Percentiles rank a stretch among this genome's conserved stretches.
Evolutionary conservation across 2,888 invertebrate genomes (phyloP).

Genomic region (Nephrotoma appendiculata): DNA sequence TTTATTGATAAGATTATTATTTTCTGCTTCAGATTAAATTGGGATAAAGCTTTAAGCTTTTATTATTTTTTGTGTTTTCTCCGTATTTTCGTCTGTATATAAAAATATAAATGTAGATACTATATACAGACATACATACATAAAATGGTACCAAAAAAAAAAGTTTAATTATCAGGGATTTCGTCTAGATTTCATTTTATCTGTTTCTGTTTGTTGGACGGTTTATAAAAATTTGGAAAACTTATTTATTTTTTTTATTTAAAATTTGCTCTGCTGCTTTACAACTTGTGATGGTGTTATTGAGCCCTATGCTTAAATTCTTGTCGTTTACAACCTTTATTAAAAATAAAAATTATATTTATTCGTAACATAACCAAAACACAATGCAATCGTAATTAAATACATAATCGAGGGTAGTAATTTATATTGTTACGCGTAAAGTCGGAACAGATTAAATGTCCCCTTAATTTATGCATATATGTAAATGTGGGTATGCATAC

Average conservation of each 20-base stretch:
- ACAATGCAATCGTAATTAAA: no score
- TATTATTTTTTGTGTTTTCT: not conserved
- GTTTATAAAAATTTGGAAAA: not conserved
- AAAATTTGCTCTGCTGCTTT: not conserved
- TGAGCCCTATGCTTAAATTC: not conserved
- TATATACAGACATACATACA: not conserved
- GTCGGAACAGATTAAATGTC: no score
- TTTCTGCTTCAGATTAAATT: not conserved
- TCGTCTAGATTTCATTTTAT: not conserved
- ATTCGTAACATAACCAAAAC: no score
- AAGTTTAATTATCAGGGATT: not conserved
- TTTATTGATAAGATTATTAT: not conserved
- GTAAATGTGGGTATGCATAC: no score
- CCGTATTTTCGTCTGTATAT: not conserved
- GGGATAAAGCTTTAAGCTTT: not conserved
- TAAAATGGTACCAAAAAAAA: not conserved
- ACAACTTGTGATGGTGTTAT: not conserved
- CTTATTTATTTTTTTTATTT: not conserved
- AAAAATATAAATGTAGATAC: not conserved
- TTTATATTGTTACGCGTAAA: no score
- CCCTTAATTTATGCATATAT: no score
- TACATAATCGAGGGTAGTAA: no score
- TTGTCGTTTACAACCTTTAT: not conserved
- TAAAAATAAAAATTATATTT: no score
- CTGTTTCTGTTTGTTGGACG: not conserved